These are phyloP conservation scores for Rattus norvegicus DNA, from an alignment of 2,113 vertebrate species.

Conservation along the genomic window DNA sequence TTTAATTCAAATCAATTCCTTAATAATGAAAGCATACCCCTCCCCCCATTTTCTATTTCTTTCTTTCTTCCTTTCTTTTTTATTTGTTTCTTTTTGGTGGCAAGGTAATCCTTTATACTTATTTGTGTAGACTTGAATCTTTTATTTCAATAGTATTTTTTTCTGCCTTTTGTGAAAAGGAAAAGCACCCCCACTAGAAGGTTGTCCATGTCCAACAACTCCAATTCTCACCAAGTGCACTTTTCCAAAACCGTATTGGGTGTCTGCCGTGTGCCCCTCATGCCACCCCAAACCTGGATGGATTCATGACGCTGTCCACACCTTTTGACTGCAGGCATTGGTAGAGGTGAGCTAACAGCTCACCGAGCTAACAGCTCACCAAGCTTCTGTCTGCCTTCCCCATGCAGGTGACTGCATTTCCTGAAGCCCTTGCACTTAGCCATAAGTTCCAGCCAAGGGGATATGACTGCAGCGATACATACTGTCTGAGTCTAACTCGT, in stretches of 20 bases:
- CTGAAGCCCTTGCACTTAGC: neutral
- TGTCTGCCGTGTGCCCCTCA: neutral
- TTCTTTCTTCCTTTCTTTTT: neutral
- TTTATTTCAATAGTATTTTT: slow-evolving; percentile 4
- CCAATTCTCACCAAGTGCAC: neutral
- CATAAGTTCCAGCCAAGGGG: neutral
- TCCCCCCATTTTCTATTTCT: neutral
- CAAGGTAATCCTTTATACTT: neutral
- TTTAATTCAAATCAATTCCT: no score
- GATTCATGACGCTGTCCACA: neutral
- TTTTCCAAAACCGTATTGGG: neutral
- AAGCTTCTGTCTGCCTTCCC: neutral
- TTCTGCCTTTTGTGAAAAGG: neutral
- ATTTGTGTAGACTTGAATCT: slow-evolving; percentile 2
- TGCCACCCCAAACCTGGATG: neutral
- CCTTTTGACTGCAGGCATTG: neutral
- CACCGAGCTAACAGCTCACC: neutral
- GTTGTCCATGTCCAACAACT: neutral
- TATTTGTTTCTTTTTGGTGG: neutral
- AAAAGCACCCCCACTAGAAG: neutral
- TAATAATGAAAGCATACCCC: neutral
- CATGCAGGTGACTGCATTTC: neutral
- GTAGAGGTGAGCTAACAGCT: neutral
- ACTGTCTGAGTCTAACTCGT: neutral
- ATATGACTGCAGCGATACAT: neutral